Evolutionary conservation across 1,140 invertebrate genomes (phyloP), one percentile per base, ranked within the genome.

Genomic region (Fopius arisanus): DNA sequence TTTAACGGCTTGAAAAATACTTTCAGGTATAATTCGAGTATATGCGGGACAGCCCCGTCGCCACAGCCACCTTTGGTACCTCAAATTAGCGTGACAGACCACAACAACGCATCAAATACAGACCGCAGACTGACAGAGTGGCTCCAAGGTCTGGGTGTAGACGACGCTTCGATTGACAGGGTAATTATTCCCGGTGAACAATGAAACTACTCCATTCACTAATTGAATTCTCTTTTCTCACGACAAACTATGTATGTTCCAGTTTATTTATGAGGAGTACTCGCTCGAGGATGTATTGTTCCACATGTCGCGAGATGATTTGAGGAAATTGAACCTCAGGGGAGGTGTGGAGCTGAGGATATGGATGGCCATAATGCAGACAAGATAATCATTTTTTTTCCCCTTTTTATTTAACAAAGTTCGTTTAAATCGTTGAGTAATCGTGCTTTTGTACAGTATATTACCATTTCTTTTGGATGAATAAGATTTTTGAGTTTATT

Each of bases 191-290:
- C 19, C 72, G 26, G 16, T 59, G 6, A 43, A 29, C 77, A 26
- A 40, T 65, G 37, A 63, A 12, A 37, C 33, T 12, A 33, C 31
- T 33, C 31, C 19, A 33, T 70, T 74, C 62, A 67, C 65, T 26
- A 75, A 71, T 75, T 67, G 3, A 31, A 31, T 65, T 65, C 26
- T 7, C 82, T 86, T 69, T 77, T 82, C 67, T 81, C 78, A 83
- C 82, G 84, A 81, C 37, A 73, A 73, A 71, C 31, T 33, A 65
- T 77, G 68, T 83, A 80, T 80, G 51, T 85, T 88, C 26, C 75
- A 93, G 91, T 91, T 97, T 80, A 78, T 93, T 19, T 82, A 89
- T 67, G 94, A 96, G 84, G 92, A 95, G 74, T 96, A 95, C 82
- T 93, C 91, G 9, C 90, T 95, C 77, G 90, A 93, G 67, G 95